Percentiles rank a stretch among this genome's conserved stretches.
Evolutionary conservation across 2,888 invertebrate genomes (phyloP).

Genomic region (Acanthococcus lagerstroemiae): DNA sequence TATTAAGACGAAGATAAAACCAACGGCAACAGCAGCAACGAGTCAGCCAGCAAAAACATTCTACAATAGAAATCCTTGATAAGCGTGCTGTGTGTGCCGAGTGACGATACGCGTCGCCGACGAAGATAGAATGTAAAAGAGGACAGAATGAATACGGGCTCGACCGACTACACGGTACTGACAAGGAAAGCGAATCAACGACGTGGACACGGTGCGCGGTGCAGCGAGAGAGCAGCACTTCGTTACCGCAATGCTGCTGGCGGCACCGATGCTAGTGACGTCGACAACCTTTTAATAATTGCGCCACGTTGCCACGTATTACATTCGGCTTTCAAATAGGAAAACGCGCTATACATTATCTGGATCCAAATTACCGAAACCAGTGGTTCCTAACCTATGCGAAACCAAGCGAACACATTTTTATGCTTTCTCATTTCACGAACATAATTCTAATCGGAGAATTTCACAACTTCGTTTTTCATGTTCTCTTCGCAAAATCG

Average conservation of each 20-base stretch:
- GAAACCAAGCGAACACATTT: too few relatives aligned
- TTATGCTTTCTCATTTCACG: too few relatives aligned
- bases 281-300: constrained; percentile 26
- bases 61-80: background rate
- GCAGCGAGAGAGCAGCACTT: background rate
- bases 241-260: background rate
- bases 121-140: constrained; percentile 1
- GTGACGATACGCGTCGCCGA: constrained; percentile 9
- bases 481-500: too few relatives aligned
- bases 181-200: background rate
- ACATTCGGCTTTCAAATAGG: constrained; percentile 3
- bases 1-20: background rate
- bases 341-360: too few relatives aligned
- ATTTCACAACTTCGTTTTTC: too few relatives aligned
- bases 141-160: background rate
- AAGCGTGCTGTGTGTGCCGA: background rate
- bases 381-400: too few relatives aligned
- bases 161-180: background rate
- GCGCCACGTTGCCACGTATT: constrained; percentile 17
- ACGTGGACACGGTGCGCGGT: background rate
- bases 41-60: background rate
- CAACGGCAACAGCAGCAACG: background rate
- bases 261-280: constrained; percentile 27
- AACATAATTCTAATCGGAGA: too few relatives aligned
- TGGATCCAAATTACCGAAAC: too few relatives aligned